Conservation (phyloP, 1,140 invertebrate species). For the Euura lappo region DNA sequence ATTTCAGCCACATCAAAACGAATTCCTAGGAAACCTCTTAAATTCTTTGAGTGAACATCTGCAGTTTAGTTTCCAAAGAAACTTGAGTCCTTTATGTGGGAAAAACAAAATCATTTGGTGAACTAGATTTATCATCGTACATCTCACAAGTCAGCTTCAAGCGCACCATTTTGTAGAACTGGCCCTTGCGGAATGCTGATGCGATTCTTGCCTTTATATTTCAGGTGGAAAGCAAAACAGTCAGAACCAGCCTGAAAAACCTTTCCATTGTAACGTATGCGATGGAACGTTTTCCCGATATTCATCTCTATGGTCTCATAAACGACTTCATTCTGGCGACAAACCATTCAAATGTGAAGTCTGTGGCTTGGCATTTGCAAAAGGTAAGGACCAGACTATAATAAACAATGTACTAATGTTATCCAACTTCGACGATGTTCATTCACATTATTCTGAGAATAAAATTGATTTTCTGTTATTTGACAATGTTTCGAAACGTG, state of each 20-base stretch:
- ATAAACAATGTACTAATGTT: background rate
- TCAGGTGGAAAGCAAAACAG: constrained; percentile 60
- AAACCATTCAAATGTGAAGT: constrained; percentile 92
- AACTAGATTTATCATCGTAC: constrained; percentile 9
- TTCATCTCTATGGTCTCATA: constrained; percentile 85
- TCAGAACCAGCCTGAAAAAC: constrained; percentile 74
- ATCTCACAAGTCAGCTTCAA: constrained; percentile 35
- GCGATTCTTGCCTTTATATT: constrained; percentile 45
- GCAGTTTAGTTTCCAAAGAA: background rate
- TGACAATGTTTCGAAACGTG: background rate
- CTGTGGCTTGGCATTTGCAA: constrained; percentile 92
- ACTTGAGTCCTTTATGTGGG: background rate
- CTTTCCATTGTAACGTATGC: constrained; percentile 87
- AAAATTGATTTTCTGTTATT: background rate
- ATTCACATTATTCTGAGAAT: background rate
- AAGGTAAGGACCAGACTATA: constrained; percentile 55
- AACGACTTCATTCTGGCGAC: constrained; percentile 84
- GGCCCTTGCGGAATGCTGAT: constrained; percentile 54
- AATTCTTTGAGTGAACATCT: background rate
- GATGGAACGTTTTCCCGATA: constrained; percentile 83
- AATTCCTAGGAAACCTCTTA: background rate
- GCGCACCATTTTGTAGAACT: constrained; percentile 53
- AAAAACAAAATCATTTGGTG: background rate
- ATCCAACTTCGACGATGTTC: background rate
- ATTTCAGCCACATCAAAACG: no score